Evolutionary conservation across 1,140 invertebrate species (phyloP).

Genomic region (Amyelois transitella): DNA sequence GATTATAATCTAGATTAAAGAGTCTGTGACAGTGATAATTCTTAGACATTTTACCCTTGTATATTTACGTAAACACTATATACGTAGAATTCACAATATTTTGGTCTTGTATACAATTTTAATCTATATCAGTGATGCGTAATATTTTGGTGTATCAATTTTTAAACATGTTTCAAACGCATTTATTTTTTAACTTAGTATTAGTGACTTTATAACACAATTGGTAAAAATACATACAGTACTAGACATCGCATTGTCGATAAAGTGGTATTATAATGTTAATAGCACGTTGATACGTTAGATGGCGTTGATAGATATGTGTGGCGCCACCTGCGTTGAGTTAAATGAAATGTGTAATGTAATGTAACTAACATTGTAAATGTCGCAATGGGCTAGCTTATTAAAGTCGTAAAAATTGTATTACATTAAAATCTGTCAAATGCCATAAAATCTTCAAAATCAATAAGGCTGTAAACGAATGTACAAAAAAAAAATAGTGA

Average conservation of each 20-base stretch:
- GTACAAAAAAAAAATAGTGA: background rate
- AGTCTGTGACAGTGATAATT: background rate
- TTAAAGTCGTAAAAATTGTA: no score
- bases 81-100: background rate
- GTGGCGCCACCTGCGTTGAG: no score
- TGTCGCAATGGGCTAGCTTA: no score
- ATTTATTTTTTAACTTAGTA: background rate
- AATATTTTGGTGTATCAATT: background rate
- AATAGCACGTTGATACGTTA: no score
- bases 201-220: no score
- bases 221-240: background rate
- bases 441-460: no score
- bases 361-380: no score
- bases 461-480: no score
- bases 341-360: no score
- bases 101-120: background rate
- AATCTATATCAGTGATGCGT: background rate
- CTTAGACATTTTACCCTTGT: background rate
- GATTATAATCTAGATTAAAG: background rate
- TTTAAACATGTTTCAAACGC: background rate
- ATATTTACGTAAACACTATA: background rate
- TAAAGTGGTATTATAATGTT: background rate
- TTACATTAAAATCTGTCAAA: no score
- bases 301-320: no score
- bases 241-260: background rate